Percentiles rank a stretch among this genome's conserved stretches.
Evolutionary conservation across 2,797 vertebrate genomes (phyloP).

Genomic region (Phalloptychus januarius): DNA sequence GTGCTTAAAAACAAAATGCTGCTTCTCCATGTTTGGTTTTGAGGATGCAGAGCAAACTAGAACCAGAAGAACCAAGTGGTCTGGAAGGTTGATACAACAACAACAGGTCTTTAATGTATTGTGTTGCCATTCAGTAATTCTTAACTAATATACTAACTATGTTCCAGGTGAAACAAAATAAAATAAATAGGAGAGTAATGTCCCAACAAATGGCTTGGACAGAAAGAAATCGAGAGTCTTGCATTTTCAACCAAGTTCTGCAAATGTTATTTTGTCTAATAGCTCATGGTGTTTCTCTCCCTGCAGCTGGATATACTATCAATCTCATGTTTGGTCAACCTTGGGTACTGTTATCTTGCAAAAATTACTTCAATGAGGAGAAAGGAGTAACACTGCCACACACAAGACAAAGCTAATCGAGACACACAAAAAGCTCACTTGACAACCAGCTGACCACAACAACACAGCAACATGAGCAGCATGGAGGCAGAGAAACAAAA

Average conservation of each 20-base stretch:
- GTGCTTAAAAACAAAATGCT: no score
- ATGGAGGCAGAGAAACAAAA: not conserved
- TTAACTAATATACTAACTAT: no score
- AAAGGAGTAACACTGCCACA: not conserved
- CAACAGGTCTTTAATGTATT: no score
- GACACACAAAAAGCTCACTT: not conserved
- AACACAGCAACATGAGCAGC: not conserved
- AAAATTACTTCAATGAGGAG: not conserved
- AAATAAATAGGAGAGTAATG: not conserved
- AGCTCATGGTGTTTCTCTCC: not conserved
- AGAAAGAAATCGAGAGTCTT: not conserved
- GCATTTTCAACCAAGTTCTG: not conserved
- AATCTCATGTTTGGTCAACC: not conserved
- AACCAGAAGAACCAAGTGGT: no score
- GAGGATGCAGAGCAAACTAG: no score
- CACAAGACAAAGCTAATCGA: not conserved
- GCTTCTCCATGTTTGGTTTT: no score
- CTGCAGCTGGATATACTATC: not conserved
- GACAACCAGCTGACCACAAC: not conserved
- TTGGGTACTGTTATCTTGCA: not conserved
- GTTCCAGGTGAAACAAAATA: not conserved
- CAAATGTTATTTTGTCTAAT: not conserved
- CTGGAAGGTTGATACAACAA: no score
- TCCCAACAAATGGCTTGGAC: not conserved
- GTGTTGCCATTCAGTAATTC: no score